Evolutionary conservation across 1,140 invertebrate species (phyloP), one percentile per base, ranked within the genome.

Genomic region (Mya arenaria): DNA sequence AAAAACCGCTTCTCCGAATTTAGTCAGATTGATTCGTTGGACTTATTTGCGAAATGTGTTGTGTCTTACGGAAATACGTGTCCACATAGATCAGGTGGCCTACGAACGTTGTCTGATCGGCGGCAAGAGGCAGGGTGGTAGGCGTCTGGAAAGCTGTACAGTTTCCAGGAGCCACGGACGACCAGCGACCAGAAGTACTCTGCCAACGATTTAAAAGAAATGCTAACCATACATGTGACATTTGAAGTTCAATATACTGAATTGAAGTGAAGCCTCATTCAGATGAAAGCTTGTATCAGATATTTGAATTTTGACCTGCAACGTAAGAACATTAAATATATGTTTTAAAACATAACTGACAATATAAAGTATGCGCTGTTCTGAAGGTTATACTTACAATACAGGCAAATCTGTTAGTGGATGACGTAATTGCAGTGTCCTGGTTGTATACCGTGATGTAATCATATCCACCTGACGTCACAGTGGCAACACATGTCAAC

Each of bases 91-190:
- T 23, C 62, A 56, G 58, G 15, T 75, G 73, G 0, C 73, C 73
- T 32, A 58, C 44, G 44, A n/a, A 32, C 4, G 73, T 75, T 0
- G 23, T n/a, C 56, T 75, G 73, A 30, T 75, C 58, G 0, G 73
- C 56, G 23, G 30, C 39, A 4, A 75, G 25, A 4, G 73, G 73
- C 15, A 65, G 41, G 25, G n/a, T 32, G 17, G 48, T 63, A 3
- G 73, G 73, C 34, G 73, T 75, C 32, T 75, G 73, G 58, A 34
- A 63, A 5, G 73, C 73, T 4, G 73, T 75, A 48, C 73, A 75
- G 39, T 75, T 75, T 3, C 73, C 60, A 10, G 73, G 73, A 10
- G 73, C 73, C 4, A 75, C 56, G 0, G 73, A 75, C 23, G 58
- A 32, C 15, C 44, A 36, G 4, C 3, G 39, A 15, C 39, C 58